A percentile compares a stretch with the other conserved stretches of the same genome.
Evolutionary conservation across 2,797 vertebrate genomes (phyloP).

Genomic region (Phrynocephalus vlangalii): DNA sequence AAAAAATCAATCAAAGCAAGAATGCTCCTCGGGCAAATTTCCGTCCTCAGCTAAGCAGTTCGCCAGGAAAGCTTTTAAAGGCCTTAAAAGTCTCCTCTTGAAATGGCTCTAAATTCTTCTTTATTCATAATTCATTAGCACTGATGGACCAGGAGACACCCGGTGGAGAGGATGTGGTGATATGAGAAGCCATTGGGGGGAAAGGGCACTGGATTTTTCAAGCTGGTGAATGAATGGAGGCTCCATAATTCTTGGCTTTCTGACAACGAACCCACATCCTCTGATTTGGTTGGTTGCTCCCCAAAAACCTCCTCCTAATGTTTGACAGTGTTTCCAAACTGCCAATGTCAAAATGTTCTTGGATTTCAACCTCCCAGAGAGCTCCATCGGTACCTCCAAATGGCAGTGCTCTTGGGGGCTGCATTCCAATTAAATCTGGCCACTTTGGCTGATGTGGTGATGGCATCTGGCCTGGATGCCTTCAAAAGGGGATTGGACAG

Average conservation of each 20-base stretch:
- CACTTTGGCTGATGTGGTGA: too few species aligned
- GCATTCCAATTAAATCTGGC: too few species aligned
- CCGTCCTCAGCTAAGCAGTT: not conserved
- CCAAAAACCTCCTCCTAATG: too few species aligned
- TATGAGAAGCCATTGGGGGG: not conserved
- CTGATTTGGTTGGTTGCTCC: not conserved
- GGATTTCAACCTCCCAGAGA: too few species aligned
- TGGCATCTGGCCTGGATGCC: too few species aligned
- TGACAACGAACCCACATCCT: not conserved
- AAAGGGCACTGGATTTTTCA: not conserved
- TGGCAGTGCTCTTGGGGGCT: too few species aligned
- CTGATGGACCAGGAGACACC: slow-evolving; percentile 7
- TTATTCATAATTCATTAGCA: slow-evolving; percentile 25
- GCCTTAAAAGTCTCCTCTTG: not conserved
- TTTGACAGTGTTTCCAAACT: too few species aligned
- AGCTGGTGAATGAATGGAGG: not conserved
- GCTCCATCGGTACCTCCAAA: too few species aligned
- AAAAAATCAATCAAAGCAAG: not conserved
- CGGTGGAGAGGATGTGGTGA: not conserved
- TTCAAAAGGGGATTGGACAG: too few species aligned
- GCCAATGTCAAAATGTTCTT: too few species aligned
- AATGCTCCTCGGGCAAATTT: not conserved
- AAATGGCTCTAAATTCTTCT: not conserved
- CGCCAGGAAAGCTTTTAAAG: slow-evolving; percentile 1
- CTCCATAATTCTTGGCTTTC: not conserved